phyloP scores from a whole-genome alignment of 1,140 invertebrate species.

The Diabrotica undecimpunctata region DNA sequence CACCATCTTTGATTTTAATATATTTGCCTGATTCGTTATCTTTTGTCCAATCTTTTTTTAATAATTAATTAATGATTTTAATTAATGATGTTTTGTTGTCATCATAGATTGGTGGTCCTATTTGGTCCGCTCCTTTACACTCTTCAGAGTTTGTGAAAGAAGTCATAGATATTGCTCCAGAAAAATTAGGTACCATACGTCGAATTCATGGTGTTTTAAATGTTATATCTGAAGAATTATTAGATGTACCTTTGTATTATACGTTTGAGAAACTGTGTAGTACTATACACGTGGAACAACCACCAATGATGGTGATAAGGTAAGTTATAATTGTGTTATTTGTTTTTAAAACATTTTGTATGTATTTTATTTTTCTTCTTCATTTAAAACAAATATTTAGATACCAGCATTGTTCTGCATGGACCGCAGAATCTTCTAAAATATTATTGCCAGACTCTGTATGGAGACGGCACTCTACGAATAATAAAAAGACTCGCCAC shows the following conservation, averaged over 20 bases:
- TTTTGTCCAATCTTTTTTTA: neutral
- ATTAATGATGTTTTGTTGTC: neutral
- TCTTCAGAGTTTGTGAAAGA: conserved; percentile 69
- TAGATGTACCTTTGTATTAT: conserved; percentile 85
- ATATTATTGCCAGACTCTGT: too few relatives aligned
- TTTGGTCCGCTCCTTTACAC: conserved; percentile 88
- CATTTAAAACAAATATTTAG: too few relatives aligned
- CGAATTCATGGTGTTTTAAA: conserved; percentile 71
- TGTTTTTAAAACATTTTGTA: conserved; percentile 10
- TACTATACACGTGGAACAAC: conserved; percentile 62
- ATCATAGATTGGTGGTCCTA: conserved; percentile 81
- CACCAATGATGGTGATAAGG: conserved; percentile 63
- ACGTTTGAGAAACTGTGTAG: conserved; percentile 62
- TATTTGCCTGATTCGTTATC: too few relatives aligned
- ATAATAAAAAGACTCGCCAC: too few relatives aligned
- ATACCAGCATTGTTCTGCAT: too few relatives aligned
- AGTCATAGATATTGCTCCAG: conserved; percentile 47
- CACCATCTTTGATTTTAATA: too few relatives aligned
- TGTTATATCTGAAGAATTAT: conserved; percentile 74
- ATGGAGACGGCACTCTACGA: too few relatives aligned
- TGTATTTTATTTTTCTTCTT: neutral
- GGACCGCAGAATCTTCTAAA: too few relatives aligned
- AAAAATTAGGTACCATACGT: conserved; percentile 65
- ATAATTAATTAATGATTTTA: neutral
- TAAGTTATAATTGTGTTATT: conserved; percentile 34